Conservation (phyloP, 2,797 vertebrate genomes). For the Platyrinchus mystaceus region DNA sequence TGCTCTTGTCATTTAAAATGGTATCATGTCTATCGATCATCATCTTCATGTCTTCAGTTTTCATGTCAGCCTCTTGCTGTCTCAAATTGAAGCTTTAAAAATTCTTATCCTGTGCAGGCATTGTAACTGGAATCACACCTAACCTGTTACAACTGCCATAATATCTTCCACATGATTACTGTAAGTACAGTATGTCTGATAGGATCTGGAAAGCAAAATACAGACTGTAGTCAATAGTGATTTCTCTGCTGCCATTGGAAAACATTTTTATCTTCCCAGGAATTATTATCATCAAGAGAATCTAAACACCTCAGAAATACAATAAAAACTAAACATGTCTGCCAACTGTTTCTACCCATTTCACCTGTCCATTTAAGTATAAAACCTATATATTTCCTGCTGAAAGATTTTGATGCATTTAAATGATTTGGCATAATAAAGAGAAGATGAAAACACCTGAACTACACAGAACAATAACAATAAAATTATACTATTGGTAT, state of each 20-base stretch:
- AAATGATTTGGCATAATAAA: not conserved
- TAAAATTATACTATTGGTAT: not conserved
- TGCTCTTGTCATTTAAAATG: conserved; percentile 52
- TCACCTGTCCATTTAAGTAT: not conserved
- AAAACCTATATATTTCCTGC: not conserved
- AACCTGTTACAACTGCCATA: conserved; percentile 8
- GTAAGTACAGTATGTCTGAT: not conserved
- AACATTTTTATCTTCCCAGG: not conserved
- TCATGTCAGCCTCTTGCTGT: conserved; percentile 36
- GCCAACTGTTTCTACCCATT: not conserved
- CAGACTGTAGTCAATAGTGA: not conserved
- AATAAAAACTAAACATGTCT: not conserved
- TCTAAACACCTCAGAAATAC: not conserved
- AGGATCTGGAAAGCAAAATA: conserved; percentile 9
- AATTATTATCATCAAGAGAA: not conserved
- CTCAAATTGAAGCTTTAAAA: conserved; percentile 56
- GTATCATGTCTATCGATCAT: conserved; percentile 43
- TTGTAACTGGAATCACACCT: conserved; percentile 53
- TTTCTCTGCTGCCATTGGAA: not conserved
- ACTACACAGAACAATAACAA: not conserved
- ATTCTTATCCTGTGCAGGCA: conserved; percentile 33
- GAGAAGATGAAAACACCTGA: not conserved
- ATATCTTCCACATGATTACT: conserved; percentile 41
- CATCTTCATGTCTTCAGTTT: conserved; percentile 58
- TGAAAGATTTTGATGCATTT: not conserved